These are phyloP conservation scores for Cygnus buccinator DNA, from an alignment of 2,113 vertebrate genomes.

Conservation along the genomic window DNA sequence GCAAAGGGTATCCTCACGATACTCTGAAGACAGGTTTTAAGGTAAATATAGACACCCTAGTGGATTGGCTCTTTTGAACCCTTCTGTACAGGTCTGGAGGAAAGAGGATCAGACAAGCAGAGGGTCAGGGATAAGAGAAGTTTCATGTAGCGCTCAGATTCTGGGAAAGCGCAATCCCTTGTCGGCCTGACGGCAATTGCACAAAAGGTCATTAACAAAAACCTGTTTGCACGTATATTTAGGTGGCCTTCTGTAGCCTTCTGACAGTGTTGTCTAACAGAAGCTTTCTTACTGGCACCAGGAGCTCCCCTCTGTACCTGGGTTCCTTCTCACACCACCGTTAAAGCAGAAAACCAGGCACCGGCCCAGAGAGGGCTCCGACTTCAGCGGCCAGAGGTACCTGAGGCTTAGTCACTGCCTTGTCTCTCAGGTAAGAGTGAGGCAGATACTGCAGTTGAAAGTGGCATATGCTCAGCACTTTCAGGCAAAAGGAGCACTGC, in stretches of 20 bases:
- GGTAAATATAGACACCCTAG: neutral
- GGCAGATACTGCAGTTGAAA: neutral
- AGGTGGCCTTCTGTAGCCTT: neutral
- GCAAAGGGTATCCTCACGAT: neutral
- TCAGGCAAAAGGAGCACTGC: neutral
- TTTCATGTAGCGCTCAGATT: accelerated
- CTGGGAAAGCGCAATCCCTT: neutral
- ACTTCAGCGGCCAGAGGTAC: accelerated
- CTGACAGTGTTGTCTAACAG: neutral
- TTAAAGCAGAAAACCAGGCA: neutral
- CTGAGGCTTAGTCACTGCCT: neutral
- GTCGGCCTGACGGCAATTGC: neutral
- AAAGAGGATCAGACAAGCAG: neutral
- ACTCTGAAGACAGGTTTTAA: neutral
- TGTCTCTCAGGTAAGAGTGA: neutral
- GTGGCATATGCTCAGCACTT: neutral
- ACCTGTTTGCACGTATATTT: neutral
- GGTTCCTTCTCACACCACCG: neutral
- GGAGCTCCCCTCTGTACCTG: neutral
- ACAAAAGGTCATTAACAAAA: neutral
- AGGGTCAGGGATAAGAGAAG: neutral
- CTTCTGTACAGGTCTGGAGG: neutral
- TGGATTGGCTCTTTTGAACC: neutral
- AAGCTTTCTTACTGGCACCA: neutral
- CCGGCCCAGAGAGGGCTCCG: neutral